These are phyloP conservation scores for Drosophila miranda DNA, from an alignment of 1,140 invertebrate species.

Conservation along the genomic window DNA sequence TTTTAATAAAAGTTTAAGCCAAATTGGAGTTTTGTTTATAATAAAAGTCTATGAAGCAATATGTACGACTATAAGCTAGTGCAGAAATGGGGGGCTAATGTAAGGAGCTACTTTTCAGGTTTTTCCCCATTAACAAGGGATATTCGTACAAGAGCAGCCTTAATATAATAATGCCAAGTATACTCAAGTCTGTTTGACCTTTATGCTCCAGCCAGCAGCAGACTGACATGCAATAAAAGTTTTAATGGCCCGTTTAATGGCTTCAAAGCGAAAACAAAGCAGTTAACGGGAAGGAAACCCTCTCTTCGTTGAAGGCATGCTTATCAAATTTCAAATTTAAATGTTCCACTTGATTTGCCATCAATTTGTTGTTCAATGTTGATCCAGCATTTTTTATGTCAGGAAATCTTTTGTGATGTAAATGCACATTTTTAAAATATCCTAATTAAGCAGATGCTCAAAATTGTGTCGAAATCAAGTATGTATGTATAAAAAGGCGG, in stretches of 20 bases:
- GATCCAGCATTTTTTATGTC: slow-evolving; percentile 2
- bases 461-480: slow-evolving; percentile 35
- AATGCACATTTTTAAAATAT: slow-evolving; percentile 39
- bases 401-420: slow-evolving; percentile 52
- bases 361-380: slow-evolving; percentile 33
- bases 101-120: no score
- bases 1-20: no score
- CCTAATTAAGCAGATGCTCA: slow-evolving; percentile 11
- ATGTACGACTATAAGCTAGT: no score
- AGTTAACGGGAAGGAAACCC: slow-evolving; percentile 20
- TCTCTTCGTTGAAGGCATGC: neutral
- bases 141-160: no score
- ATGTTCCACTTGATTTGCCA: slow-evolving; percentile 50
- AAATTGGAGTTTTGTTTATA: no score
- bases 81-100: no score
- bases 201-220: slow-evolving; percentile 4
- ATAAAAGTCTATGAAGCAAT: no score
- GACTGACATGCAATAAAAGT: slow-evolving; percentile 39
- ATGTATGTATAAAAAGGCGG: slow-evolving; percentile 14
- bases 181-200: slow-evolving; percentile 19
- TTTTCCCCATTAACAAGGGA: no score
- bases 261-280: slow-evolving; percentile 34
- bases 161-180: no score
- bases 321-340: slow-evolving; percentile 51
- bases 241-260: slow-evolving; percentile 61